Conservation (phyloP, 2,888 invertebrate genomes). For the Apamea crenata region DNA sequence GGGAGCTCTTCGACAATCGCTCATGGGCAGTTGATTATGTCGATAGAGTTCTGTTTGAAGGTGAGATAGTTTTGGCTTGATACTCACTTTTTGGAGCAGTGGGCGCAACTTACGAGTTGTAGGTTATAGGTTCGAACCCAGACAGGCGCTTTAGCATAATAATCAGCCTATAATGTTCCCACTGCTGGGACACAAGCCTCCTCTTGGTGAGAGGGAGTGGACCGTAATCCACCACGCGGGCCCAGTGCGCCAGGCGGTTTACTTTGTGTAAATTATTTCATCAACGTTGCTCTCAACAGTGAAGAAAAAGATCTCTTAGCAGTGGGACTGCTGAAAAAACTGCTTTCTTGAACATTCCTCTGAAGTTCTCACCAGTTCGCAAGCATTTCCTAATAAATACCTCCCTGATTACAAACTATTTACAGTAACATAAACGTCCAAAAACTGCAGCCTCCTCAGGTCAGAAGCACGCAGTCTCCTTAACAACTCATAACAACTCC, state of each 20-base stretch:
- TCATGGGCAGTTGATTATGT: slow-evolving; percentile 42
- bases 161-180: no score
- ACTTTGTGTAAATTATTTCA: no score
- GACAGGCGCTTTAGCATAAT: no score
- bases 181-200: no score
- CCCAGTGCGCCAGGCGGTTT: no score
- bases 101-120: no score
- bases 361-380: not conserved
- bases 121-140: no score
- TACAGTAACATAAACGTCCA: not conserved
- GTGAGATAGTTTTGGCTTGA: slow-evolving; percentile 11
- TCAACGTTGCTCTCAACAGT: no score
- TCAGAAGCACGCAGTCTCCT: not conserved
- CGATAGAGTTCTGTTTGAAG: slow-evolving; percentile 29
- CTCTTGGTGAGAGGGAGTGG: no score
- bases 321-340: not conserved
- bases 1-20: slow-evolving; percentile 41
- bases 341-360: not conserved
- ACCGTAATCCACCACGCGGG: no score
- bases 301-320: no score
- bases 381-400: not conserved
- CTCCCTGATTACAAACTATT: not conserved
- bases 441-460: not conserved
- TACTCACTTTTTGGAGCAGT: not conserved
- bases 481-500: slow-evolving; percentile 14